phyloP scores from a whole-genome alignment of 2,113 vertebrate genomes.

The Stigmatopora nigra region DNA sequence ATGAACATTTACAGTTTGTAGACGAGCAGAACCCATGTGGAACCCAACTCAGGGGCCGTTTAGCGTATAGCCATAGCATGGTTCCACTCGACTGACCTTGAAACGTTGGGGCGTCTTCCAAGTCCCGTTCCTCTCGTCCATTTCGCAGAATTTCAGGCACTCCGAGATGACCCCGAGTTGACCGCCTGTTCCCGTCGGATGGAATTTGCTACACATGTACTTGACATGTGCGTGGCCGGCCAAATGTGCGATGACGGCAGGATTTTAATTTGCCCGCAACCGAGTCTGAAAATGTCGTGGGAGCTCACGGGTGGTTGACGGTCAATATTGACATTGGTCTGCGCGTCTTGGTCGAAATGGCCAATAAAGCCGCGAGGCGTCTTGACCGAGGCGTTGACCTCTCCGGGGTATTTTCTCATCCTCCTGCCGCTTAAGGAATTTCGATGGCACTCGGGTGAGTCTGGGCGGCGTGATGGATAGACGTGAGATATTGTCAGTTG shows the following conservation, averaged over 20 bases:
- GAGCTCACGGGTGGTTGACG: constrained; percentile 61
- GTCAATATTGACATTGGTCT: constrained; percentile 65
- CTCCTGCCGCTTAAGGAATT: constrained; percentile 52
- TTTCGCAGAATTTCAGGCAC: constrained; percentile 33
- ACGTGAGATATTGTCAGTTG: constrained; percentile 55
- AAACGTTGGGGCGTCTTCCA: constrained; percentile 34
- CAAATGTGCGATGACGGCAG: constrained; percentile 8
- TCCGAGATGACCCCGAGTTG: constrained; percentile 20
- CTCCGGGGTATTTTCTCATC: constrained; percentile 62
- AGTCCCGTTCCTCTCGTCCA: constrained; percentile 15
- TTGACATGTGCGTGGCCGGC: neutral
- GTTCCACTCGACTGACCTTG: constrained; percentile 42
- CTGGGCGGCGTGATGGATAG: constrained; percentile 44
- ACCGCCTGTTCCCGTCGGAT: constrained; percentile 34
- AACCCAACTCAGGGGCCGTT: constrained; percentile 24
- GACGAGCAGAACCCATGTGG: constrained; percentile 29
- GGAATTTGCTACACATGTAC: constrained; percentile 18
- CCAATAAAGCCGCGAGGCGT: constrained; percentile 32
- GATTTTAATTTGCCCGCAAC: constrained; percentile 22
- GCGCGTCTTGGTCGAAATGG: constrained; percentile 50
- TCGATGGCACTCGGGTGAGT: constrained; percentile 30
- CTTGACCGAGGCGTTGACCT: constrained; percentile 54
- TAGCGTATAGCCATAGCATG: constrained; percentile 44
- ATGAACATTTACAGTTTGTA: constrained; percentile 21
- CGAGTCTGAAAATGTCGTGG: constrained; percentile 48